Evolutionary conservation across 2,797 vertebrate species (phyloP), one percentile per base, ranked within the genome.

Genomic region (Spinus pinus): DNA sequence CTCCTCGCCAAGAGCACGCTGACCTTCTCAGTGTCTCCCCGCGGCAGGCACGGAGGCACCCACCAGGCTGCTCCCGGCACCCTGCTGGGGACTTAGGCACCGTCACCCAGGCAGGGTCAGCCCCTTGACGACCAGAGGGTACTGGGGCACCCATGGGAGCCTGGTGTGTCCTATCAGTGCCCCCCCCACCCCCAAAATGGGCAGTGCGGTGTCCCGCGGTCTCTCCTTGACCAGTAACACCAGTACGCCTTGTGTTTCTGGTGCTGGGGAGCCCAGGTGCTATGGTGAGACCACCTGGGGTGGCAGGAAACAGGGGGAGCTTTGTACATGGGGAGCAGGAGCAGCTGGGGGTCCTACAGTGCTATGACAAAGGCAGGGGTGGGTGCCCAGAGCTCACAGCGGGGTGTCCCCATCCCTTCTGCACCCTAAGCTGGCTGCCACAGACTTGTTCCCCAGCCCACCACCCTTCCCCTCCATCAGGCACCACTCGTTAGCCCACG

Each of bases 401-500:
- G 0, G 8, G 19, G 28, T 54, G 14, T 19, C 54, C 41, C 65
- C 41, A 23, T 50, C 35, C 33, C 14, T 51, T 72, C 58, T 31
- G 31, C 47, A 69, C 12, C 20, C 12, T 3, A 6, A 37, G 27
- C 19, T 37, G 58, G 24, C 21, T 64, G 37, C 28, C 0, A 3
- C 61, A 90, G 57, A 30, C 49, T 74, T 9, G 33, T 7, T 61
- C 33, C 25, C 10, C 16, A 18, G 24, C 50, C 30, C 21, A 17
- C 41, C 62, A 22, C 30, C 41, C 75, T 50, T 56, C 44, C 14
- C 37, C 74, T 94, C 96, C 69, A 46, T 92, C 93, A 90, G 86
- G 86, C 75, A 80, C 92, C 16, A 6, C 95, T 95, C 77, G 18
- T 94, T 97, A 98, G 94, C 96, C 96, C 90, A 94, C 90, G 89